Percentiles rank a stretch among this genome's conserved stretches.
Conservation (phyloP, 2,888 invertebrate species). For the Thecocarcelia acutangulata region DNA sequence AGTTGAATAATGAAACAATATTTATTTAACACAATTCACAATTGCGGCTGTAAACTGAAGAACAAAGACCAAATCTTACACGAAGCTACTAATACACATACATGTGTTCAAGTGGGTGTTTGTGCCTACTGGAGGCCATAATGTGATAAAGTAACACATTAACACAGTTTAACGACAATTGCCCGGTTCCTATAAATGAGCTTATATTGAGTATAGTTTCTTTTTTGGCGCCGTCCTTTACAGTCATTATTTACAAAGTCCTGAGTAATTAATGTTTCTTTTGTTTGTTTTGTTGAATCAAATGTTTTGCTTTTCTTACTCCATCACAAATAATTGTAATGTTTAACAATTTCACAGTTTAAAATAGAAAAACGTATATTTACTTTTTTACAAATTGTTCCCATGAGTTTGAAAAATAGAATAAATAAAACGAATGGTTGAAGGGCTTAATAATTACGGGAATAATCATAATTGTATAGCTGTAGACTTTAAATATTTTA, state of each 20-base stretch:
- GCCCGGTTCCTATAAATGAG: not conserved
- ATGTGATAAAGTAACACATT: constrained; percentile 55
- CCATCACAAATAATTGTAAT: not conserved
- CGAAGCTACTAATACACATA: not conserved
- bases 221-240: constrained; percentile 38
- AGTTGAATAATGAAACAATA: constrained; percentile 21
- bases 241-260: constrained; percentile 23
- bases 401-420: not conserved
- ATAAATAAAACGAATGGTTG: too few relatives aligned
- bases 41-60: constrained; percentile 16
- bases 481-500: too few relatives aligned
- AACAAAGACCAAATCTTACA: not conserved
- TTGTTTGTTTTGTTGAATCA: not conserved
- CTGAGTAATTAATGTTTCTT: not conserved
- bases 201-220: constrained; percentile 1
- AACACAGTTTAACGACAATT: constrained; percentile 56
- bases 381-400: constrained; percentile 55
- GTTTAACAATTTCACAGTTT: not conserved
- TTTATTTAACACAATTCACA: constrained; percentile 39
- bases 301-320: constrained; percentile 9
- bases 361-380: constrained; percentile 14
- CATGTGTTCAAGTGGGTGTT: constrained; percentile 9
- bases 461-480: too few relatives aligned
- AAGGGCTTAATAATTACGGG: too few relatives aligned
- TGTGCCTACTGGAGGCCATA: constrained; percentile 47